Evolutionary conservation across 2,888 invertebrate genomes (phyloP).

Genomic region (Patella caerulea): DNA sequence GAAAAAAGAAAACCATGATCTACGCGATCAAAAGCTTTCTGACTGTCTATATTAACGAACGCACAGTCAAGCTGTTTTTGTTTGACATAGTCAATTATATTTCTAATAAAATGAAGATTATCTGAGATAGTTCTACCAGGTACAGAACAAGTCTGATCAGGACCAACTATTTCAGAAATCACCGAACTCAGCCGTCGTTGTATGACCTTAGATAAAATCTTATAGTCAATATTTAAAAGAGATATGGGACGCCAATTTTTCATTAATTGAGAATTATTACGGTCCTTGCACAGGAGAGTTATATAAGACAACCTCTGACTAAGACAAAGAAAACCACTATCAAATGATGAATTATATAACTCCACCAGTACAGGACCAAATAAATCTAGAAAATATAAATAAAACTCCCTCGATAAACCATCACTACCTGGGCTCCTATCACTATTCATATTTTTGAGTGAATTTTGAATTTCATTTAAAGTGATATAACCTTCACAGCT

Average conservation of each 20-base stretch:
- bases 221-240: conserved; percentile 42
- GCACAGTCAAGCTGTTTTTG: neutral
- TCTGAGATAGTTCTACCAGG: conserved; percentile 20
- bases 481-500: conserved; percentile 16
- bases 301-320: conserved; percentile 28
- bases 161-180: conserved; percentile 19
- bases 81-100: conserved; percentile 28
- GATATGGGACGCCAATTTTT: conserved; percentile 35
- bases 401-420: conserved; percentile 42
- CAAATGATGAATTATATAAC: conserved; percentile 25
- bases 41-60: conserved; percentile 40
- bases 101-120: conserved; percentile 21
- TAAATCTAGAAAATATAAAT: conserved; percentile 26
- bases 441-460: conserved; percentile 30
- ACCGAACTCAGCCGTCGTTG: conserved; percentile 21
- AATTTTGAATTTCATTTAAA: conserved; percentile 13
- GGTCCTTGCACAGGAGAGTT: conserved; percentile 42
- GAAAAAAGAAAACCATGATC: conserved; percentile 40
- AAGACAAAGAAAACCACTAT: conserved; percentile 23
- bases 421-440: conserved; percentile 40
- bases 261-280: conserved; percentile 26
- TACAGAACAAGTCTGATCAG: conserved; percentile 25
- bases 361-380: conserved; percentile 28
- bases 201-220: conserved; percentile 33
- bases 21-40: conserved; percentile 47